These are phyloP conservation scores for Boloria selene DNA, from an alignment of 2,888 invertebrate species.

Conservation along the genomic window DNA sequence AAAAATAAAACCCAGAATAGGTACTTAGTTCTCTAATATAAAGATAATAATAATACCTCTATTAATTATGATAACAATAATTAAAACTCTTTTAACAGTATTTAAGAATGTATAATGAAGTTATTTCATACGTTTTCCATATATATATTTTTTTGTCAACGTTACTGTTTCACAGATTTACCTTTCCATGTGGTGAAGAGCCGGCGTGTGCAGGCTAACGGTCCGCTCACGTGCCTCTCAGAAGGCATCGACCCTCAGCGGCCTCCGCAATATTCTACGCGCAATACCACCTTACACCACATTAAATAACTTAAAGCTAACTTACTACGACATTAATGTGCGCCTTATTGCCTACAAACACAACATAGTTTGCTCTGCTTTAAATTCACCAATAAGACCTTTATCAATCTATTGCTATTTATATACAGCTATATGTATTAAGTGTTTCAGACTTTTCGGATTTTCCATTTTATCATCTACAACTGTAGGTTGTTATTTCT, in stretches of 20 bases:
- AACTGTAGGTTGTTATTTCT: constrained; percentile 2
- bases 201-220: constrained; percentile 73
- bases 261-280: constrained; percentile 79
- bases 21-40: too few species aligned
- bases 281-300: constrained; percentile 54
- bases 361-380: constrained; percentile 15
- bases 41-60: too few species aligned
- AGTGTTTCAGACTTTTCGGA: constrained; percentile 14
- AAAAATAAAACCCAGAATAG: too few species aligned
- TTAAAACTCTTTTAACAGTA: not conserved
- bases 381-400: constrained; percentile 7
- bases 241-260: constrained; percentile 79
- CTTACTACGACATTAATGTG: constrained; percentile 11
- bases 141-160: constrained; percentile 49
- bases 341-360: constrained; percentile 14
- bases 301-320: constrained; percentile 38
- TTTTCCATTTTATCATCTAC: constrained; percentile 15
- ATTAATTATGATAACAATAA: too few species aligned
- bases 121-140: constrained; percentile 6
- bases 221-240: constrained; percentile 77
- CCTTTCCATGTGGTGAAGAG: constrained; percentile 70
- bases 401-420: constrained; percentile 7
- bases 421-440: constrained; percentile 22
- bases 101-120: not conserved
- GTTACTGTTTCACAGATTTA: constrained; percentile 67